Percentiles rank a stretch among this genome's conserved stretches.
Evolutionary conservation across 2,888 invertebrate genomes (phyloP).

Genomic region (Nyleta sp.): DNA sequence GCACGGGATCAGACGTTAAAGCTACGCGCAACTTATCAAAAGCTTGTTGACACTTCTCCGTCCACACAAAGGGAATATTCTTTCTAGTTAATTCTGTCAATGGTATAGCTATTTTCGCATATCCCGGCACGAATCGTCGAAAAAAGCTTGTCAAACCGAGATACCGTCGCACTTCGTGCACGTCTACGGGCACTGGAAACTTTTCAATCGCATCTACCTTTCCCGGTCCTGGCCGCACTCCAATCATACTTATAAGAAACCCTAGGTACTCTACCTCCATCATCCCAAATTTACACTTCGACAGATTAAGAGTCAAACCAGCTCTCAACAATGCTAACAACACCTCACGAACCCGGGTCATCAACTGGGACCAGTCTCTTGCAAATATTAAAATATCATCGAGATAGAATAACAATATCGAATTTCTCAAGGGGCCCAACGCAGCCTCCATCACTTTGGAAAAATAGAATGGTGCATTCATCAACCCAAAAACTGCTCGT

Average conservation of each 20-base stretch:
- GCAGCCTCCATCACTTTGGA: slow-evolving; percentile 1
- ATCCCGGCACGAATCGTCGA: background rate
- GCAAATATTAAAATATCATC: background rate
- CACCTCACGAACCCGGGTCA: background rate
- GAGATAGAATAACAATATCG: background rate
- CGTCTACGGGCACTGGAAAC: background rate
- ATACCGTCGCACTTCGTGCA: background rate
- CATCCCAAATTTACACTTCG: slow-evolving; percentile 5
- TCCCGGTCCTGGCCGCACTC: background rate
- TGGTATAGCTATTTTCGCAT: background rate
- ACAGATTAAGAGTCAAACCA: background rate
- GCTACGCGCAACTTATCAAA: background rate
- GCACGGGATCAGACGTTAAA: background rate
- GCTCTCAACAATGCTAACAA: background rate
- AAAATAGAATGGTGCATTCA: slow-evolving; percentile 3
- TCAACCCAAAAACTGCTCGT: background rate
- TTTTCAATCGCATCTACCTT: background rate
- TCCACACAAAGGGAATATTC: background rate
- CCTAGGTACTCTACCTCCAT: background rate
- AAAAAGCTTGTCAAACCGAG: background rate
- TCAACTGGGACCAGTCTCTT: background rate
- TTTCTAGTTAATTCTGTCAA: slow-evolving; percentile 1
- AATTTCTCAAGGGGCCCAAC: background rate
- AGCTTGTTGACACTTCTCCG: background rate
- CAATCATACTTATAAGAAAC: background rate